Conservation (phyloP, 2,113 vertebrate species). For the Echinops telfairi region DNA sequence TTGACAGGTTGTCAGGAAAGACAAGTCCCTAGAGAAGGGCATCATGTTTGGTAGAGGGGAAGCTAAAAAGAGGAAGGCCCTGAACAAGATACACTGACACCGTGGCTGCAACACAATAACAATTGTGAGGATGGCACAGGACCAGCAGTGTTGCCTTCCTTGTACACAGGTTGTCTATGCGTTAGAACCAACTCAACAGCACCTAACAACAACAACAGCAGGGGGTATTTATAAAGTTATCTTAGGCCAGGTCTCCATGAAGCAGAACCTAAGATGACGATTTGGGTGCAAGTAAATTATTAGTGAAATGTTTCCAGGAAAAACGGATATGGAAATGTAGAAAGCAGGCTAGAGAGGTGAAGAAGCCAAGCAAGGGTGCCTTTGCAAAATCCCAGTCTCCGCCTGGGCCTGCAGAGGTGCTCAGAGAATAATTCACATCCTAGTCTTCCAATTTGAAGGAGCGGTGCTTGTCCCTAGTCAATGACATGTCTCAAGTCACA, state of each 20-base stretch:
- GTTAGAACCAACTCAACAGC: too few species aligned
- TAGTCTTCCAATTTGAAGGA: not conserved
- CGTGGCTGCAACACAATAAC: too few species aligned
- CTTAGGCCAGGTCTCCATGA: not conserved
- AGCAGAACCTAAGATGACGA: not conserved
- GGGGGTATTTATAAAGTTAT: not conserved
- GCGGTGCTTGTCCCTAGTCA: not conserved
- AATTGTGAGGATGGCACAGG: too few species aligned
- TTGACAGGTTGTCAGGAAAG: too few species aligned
- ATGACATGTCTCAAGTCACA: not conserved
- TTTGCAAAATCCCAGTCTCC: not conserved
- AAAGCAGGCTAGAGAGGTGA: not conserved
- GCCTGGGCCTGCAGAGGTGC: not conserved
- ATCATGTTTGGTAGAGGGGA: too few species aligned
- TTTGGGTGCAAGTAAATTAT: not conserved
- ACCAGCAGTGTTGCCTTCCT: too few species aligned
- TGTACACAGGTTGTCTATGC: too few species aligned
- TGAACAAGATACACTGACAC: too few species aligned
- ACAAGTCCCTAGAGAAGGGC: too few species aligned
- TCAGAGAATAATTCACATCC: not conserved
- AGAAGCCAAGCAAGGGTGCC: not conserved
- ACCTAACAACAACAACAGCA: too few species aligned
- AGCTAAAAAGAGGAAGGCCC: too few species aligned
- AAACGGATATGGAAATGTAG: not conserved
- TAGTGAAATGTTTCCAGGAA: not conserved